phyloP scores from a whole-genome alignment of 2,797 vertebrate species.

The Sciurus carolinensis region DNA sequence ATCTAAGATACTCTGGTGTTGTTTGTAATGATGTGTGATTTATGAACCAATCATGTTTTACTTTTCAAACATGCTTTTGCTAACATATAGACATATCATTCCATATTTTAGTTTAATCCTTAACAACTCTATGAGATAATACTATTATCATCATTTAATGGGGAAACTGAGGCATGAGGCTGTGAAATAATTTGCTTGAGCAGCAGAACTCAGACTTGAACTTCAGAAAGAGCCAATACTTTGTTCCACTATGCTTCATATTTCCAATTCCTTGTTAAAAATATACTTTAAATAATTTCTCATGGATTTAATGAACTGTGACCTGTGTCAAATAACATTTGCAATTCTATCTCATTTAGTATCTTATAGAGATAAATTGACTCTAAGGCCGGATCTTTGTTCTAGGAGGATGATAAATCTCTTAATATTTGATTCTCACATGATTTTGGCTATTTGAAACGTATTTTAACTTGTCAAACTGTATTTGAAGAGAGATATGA shows the following conservation, averaged over 20 bases:
- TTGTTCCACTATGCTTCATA: neutral
- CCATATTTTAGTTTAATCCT: neutral
- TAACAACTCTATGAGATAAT: neutral
- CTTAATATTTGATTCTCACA: constrained; percentile 63
- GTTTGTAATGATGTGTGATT: neutral
- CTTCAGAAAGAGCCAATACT: neutral
- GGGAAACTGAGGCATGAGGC: neutral
- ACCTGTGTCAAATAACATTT: neutral
- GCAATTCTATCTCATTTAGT: neutral
- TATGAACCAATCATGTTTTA: neutral
- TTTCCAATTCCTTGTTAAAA: neutral
- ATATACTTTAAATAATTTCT: neutral
- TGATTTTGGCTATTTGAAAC: constrained; percentile 42
- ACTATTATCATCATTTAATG: neutral
- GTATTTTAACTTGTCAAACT: constrained; percentile 64
- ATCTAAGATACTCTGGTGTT: neutral
- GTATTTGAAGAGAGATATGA: constrained; percentile 42
- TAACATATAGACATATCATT: neutral
- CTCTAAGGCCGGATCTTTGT: constrained; percentile 2
- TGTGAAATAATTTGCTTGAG: neutral
- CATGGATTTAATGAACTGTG: constrained; percentile 10
- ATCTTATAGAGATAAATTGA: constrained; percentile 25
- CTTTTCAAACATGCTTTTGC: neutral
- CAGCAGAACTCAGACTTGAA: neutral
- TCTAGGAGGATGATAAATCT: constrained; percentile 35